These are phyloP conservation scores for Nesospiza acunhae DNA, from an alignment of 2,113 vertebrate species.

Conservation along the genomic window DNA sequence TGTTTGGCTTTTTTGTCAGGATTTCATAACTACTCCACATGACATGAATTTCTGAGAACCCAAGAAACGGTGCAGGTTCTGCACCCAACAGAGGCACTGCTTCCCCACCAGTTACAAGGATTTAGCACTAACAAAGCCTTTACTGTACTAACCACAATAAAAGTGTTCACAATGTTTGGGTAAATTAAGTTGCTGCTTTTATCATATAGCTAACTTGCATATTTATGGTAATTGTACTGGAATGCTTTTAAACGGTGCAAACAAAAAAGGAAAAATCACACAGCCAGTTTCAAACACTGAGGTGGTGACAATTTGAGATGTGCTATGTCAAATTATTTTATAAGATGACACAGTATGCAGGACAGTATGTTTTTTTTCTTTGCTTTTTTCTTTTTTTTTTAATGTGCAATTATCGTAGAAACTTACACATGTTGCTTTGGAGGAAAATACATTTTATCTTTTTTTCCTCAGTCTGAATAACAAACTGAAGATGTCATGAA, in stretches of 20 bases:
- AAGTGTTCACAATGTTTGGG: neutral
- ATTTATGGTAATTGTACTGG: constrained; percentile 37
- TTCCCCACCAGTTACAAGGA: neutral
- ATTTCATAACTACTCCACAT: neutral
- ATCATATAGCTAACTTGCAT: neutral
- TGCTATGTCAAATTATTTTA: neutral
- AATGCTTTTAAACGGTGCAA: constrained; percentile 51
- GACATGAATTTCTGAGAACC: neutral
- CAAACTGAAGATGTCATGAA: constrained; percentile 31
- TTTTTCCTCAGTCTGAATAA: constrained; percentile 3
- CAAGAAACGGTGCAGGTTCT: neutral
- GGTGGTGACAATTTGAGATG: constrained; percentile 4
- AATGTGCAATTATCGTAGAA: neutral
- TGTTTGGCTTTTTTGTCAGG: neutral
- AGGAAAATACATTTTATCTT: neutral
- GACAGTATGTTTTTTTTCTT: neutral
- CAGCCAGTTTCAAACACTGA: neutral
- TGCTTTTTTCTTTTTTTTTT: neutral
- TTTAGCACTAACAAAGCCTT: neutral
- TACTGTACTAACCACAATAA: neutral
- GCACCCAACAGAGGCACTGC: neutral
- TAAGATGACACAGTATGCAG: neutral
- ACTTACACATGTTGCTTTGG: neutral
- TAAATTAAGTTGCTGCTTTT: neutral
- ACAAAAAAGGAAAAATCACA: neutral